Conservation (phyloP, 2,888 invertebrate species). For the Euproctis similis region DNA sequence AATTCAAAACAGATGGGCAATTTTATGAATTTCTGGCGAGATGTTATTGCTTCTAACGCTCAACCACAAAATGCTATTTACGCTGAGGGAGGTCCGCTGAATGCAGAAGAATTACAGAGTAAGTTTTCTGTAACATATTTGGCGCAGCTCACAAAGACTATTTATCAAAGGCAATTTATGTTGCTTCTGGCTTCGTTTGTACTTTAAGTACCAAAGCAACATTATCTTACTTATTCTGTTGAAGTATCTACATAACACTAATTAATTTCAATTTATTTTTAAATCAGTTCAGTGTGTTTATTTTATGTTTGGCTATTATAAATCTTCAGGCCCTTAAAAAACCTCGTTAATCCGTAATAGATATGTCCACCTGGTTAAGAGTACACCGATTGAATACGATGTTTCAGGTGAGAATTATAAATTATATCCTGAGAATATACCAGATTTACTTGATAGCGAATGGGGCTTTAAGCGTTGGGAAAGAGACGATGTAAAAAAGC, state of each 20-base stretch:
- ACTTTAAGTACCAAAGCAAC: conserved; percentile 43
- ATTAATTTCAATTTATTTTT: conserved; percentile 35
- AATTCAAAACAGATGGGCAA: conserved; percentile 58
- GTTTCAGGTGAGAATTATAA: conserved; percentile 73
- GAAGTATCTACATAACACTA: conserved; percentile 29
- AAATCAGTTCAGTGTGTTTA: conserved; percentile 30
- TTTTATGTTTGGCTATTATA: conserved; percentile 35
- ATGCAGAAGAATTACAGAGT: conserved; percentile 57
- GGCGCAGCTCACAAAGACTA: conserved; percentile 17
- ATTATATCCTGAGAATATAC: conserved; percentile 71
- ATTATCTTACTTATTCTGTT: conserved; percentile 42
- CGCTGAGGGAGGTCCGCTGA: conserved; percentile 63
- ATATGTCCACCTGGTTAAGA: conserved; percentile 36
- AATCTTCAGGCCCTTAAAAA: conserved; percentile 34
- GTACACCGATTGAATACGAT: conserved; percentile 56
- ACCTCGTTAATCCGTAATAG: conserved; percentile 28
- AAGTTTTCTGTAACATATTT: conserved; percentile 19
- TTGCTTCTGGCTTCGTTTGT: conserved; percentile 56
- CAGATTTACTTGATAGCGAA: conserved; percentile 78
- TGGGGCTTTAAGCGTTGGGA: conserved; percentile 91
- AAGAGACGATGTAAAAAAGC: conserved; percentile 94
- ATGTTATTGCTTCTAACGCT: conserved; percentile 45
- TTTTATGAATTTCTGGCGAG: conserved; percentile 58
- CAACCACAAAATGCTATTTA: conserved; percentile 49
- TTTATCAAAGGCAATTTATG: conserved; percentile 40